Percentiles rank a stretch among this genome's conserved stretches.
phyloP scores from a whole-genome alignment of 2,888 invertebrate genomes.

The Synergus itoensis region DNA sequence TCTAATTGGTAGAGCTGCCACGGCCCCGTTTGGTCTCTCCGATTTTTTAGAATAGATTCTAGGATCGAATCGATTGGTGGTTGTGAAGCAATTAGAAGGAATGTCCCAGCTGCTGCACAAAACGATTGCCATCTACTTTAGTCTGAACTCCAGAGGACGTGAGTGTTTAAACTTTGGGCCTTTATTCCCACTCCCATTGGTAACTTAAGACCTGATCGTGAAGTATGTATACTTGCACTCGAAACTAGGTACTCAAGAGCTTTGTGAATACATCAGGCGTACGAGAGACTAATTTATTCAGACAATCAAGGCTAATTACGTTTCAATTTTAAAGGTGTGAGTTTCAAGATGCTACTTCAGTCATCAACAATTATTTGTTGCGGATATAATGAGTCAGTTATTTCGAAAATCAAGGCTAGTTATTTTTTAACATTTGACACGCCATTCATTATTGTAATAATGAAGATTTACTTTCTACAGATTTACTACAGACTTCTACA shows the following conservation, averaged over 20 bases:
- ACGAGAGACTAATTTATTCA: constrained; percentile 14
- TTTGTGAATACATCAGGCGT: background rate
- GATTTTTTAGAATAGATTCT: background rate
- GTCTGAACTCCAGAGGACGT: background rate
- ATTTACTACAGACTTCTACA: background rate
- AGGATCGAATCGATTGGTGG: constrained; percentile 9
- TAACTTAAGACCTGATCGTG: constrained; percentile 14
- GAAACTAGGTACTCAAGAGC: background rate
- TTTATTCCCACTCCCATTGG: background rate
- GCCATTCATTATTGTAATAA: too few species aligned
- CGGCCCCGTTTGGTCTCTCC: constrained; percentile 7
- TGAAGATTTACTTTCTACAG: background rate
- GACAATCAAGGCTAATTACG: background rate
- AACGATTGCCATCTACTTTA: background rate
- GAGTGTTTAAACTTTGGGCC: constrained; percentile 6
- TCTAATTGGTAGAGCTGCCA: constrained; percentile 27
- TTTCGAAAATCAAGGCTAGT: background rate
- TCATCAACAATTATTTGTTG: background rate
- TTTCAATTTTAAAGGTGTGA: background rate
- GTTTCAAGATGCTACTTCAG: background rate
- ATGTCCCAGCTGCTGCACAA: background rate
- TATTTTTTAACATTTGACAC: background rate
- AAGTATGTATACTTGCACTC: constrained; percentile 9
- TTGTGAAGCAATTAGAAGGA: constrained; percentile 14
- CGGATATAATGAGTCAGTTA: background rate